Percentiles rank a stretch among this genome's conserved stretches.
These are phyloP conservation scores for Labeo rohita DNA, from an alignment of 2,113 vertebrate genomes.

Conservation along the genomic window DNA sequence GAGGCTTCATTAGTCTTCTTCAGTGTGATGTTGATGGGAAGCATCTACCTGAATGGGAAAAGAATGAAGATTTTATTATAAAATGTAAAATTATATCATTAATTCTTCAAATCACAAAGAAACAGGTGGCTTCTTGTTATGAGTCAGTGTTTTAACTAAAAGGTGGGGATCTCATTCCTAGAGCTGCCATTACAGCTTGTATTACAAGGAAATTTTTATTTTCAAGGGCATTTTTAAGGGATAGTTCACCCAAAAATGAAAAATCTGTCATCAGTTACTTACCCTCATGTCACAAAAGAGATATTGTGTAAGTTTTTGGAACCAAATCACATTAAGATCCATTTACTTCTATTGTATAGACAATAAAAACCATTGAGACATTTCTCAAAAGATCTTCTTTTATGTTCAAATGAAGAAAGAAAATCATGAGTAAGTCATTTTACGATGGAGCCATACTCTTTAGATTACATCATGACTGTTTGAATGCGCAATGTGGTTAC, in stretches of 20 bases:
- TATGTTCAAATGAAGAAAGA: neutral
- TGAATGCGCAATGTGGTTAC: neutral
- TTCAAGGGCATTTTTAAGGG: neutral
- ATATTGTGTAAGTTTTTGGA: neutral
- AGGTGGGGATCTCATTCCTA: neutral
- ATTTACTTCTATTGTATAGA: neutral
- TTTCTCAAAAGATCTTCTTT: neutral
- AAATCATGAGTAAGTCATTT: neutral
- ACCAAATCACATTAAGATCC: neutral
- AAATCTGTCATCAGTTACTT: neutral
- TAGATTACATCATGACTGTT: neutral
- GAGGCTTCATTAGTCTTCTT: slow-evolving; percentile 28
- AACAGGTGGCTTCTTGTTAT: no score
- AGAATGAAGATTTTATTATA: neutral
- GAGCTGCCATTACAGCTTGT: neutral
- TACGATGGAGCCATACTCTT: neutral
- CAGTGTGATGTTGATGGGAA: neutral
- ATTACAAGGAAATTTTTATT: neutral
- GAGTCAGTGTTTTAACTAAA: neutral
- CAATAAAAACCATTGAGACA: neutral
- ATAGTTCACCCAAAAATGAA: neutral
- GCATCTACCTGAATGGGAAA: neutral
- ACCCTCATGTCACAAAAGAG: neutral
- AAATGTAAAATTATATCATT: neutral
- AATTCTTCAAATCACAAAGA: neutral